Percentiles rank a stretch among this genome's conserved stretches.
These are phyloP conservation scores for Yponomeuta evonymella DNA, from an alignment of 2,888 invertebrate genomes.

Conservation along the genomic window DNA sequence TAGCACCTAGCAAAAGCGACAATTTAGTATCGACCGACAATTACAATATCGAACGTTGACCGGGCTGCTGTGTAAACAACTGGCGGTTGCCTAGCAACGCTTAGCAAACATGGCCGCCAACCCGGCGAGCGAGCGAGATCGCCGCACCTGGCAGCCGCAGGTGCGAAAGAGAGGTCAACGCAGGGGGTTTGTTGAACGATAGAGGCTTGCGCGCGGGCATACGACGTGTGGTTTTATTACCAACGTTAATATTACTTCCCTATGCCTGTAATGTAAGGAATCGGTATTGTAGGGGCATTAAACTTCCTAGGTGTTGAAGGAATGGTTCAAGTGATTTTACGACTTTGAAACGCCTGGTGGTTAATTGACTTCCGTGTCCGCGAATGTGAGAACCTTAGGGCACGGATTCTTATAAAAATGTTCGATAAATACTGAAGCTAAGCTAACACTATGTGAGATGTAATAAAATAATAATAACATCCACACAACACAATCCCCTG, in stretches of 20 bases:
- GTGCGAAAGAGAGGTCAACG: conserved; percentile 20
- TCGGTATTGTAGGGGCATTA: not conserved
- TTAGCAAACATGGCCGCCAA: conserved; percentile 24
- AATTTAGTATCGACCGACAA: not conserved
- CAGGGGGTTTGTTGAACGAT: conserved; percentile 46
- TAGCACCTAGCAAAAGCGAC: too few relatives aligned
- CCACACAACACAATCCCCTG: too few relatives aligned
- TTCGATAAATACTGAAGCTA: too few relatives aligned
- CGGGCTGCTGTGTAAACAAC: conserved; percentile 35
- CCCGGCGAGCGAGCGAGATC: conserved; percentile 20
- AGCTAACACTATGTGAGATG: too few relatives aligned
- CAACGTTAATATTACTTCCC: conserved; percentile 54
- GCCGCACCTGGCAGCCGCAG: not conserved
- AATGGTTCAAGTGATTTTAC: too few relatives aligned
- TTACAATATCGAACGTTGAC: conserved; percentile 38
- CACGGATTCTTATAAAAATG: too few relatives aligned
- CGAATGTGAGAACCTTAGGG: too few relatives aligned
- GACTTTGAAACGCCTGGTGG: too few relatives aligned
- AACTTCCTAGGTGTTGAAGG: too few relatives aligned
- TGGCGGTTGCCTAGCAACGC: conserved; percentile 35
- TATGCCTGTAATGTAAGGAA: conserved; percentile 30
- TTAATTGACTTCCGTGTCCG: too few relatives aligned
- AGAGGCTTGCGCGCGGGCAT: conserved; percentile 44
- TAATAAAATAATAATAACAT: too few relatives aligned
- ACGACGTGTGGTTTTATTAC: conserved; percentile 40